Evolutionary conservation across 2,113 vertebrate genomes (phyloP).

Genomic region (Ariopsis seemanni): DNA sequence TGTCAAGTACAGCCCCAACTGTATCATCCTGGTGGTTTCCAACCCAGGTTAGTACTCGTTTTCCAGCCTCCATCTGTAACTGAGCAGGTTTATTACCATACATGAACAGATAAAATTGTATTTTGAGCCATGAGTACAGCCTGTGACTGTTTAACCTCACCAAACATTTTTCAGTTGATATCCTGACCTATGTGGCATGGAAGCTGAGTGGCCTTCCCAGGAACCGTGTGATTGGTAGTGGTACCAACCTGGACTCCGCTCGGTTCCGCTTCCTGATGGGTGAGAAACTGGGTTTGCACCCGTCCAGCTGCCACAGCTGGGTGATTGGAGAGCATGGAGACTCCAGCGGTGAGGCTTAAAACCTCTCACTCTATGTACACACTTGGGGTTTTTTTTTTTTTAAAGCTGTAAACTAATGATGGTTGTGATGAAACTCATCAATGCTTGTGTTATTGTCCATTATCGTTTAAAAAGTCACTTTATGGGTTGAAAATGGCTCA

Average conservation of each 20-base stretch:
- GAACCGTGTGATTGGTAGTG: conserved; percentile 91
- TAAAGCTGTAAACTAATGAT: too few relatives aligned
- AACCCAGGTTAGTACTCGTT: conserved; percentile 85
- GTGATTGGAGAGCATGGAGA: conserved; percentile 93
- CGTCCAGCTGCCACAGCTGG: conserved; percentile 94
- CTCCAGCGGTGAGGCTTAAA: conserved; percentile 83
- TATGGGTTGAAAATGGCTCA: too few relatives aligned
- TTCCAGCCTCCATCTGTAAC: background rate
- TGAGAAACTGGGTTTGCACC: conserved; percentile 85
- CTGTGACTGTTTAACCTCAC: background rate
- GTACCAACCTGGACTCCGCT: conserved; percentile 95
- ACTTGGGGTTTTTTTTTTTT: background rate
- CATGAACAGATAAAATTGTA: background rate
- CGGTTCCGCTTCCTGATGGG: conserved; percentile 95
- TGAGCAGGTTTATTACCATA: background rate
- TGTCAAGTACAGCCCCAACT: conserved; percentile 95
- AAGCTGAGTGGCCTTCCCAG: conserved; percentile 97
- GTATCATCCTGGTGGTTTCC: conserved; percentile 92
- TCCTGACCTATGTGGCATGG: conserved; percentile 97
- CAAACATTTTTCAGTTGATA: conserved; percentile 78
- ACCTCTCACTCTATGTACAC: background rate
- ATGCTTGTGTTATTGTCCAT: too few relatives aligned
- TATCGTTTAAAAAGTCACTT: too few relatives aligned
- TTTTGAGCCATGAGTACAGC: background rate
- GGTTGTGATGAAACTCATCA: too few relatives aligned